A percentile compares a stretch with the other conserved stretches of the same genome.
phyloP scores from a whole-genome alignment of 2,797 vertebrate species.

The Hypotaenidia okinawae region DNA sequence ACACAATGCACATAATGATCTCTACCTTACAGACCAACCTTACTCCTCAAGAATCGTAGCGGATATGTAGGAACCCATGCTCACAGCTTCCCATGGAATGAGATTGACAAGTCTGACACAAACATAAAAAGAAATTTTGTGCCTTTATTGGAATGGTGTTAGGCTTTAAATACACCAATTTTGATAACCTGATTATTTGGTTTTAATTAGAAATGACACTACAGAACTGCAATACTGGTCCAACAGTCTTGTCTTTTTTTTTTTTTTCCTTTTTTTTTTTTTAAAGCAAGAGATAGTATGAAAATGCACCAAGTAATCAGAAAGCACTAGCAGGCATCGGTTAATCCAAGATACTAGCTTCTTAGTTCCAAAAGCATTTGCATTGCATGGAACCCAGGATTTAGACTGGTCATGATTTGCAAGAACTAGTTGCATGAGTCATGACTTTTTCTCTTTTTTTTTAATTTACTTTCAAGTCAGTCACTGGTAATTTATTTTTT shows the following conservation, averaged over 20 bases:
- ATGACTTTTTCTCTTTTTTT: conserved; percentile 45
- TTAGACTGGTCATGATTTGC: conserved; percentile 72
- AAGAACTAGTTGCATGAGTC: conserved; percentile 71
- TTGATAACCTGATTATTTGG: conserved; percentile 85
- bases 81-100: conserved; percentile 69
- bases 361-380: conserved; percentile 81
- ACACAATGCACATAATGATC: conserved; percentile 72
- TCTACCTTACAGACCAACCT: conserved; percentile 69
- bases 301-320: conserved; percentile 81
- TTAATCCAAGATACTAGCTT: conserved; percentile 81
- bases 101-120: conserved; percentile 77
- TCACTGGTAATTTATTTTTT: conserved; percentile 72
- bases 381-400: conserved; percentile 69
- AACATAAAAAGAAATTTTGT: conserved; percentile 89
- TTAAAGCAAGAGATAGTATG: conserved; percentile 83
- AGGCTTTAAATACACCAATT: conserved; percentile 92
- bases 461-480: conserved; percentile 75
- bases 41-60: conserved; percentile 69
- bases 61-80: conserved; percentile 68
- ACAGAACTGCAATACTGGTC: conserved; percentile 89
- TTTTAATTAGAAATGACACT: conserved; percentile 86
- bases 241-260: conserved; percentile 84
- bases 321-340: conserved; percentile 82
- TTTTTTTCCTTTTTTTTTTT: conserved; percentile 42
- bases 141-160: conserved; percentile 96